Evolutionary conservation across 2,113 vertebrate genomes (phyloP), one percentile per base, ranked within the genome.

Genomic region (Gobio gobio): DNA sequence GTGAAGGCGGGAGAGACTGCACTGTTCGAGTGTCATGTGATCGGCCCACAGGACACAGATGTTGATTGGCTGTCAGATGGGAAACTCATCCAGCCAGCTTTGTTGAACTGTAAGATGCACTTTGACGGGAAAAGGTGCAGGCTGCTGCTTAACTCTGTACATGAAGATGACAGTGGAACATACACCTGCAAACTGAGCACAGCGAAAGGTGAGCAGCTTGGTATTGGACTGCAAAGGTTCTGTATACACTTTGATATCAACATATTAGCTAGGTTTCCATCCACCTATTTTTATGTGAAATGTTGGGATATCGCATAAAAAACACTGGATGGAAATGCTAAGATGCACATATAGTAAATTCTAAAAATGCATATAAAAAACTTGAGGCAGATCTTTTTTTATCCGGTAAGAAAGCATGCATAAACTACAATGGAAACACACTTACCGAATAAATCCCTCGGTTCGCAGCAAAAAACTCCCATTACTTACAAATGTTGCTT

Each of bases 31-130:
- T 99, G 98, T 91, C 93, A 97, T 87, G 94, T 97, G 89, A 93
- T 95, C 0, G 97, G 97, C 78, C 98, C 98, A 0, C 94, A 96
- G n/a, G 98, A 99, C 92, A 96, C 97, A 45, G 98, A 99, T 2
- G 98, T 99, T 83, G 98, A 99, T 93, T 99, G 98, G 98, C 92
- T 99, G 49, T 96, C 96, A 3, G 95, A 96, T 22, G 97, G 97
- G 72, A 97, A 96, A 89, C 96, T 99, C 90, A 96, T 99, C 92
- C 98, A 99, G 92, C 98, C 98, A 0, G 97, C 98, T 0, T 91
- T 99, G 90, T 97, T 99, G 88, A 97, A 98, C 95, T 99, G 98
- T 91, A 99, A 99, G 95, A 99, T 99, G 98, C 97, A 98, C 93
- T 99, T 99, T 87, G 97, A 99, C 4, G 98, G 98, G 63, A 95